Conservation (phyloP, 2,888 invertebrate species). For the Eupsilia transversa region DNA sequence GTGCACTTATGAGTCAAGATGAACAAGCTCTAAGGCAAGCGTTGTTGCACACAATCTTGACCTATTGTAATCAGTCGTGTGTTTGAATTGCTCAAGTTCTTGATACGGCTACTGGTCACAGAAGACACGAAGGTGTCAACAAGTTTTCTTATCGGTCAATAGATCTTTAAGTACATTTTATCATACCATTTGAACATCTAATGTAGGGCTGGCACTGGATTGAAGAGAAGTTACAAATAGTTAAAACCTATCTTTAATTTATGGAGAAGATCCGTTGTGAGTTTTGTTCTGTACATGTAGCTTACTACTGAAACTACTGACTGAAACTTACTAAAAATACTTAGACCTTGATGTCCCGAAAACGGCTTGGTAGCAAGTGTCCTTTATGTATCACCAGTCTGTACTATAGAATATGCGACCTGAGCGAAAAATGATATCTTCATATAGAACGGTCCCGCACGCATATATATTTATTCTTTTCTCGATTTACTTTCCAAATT, state of each 20-base stretch:
- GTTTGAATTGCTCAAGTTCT: constrained; percentile 19
- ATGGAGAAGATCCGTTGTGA: not conserved
- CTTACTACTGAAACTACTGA: not conserved
- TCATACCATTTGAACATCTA: not conserved
- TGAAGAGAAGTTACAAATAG: not conserved
- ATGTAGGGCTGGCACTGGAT: not conserved
- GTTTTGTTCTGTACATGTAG: not conserved
- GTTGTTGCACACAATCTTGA: constrained; percentile 18
- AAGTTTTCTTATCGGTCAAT: constrained; percentile 33
- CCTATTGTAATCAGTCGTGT: constrained; percentile 31
- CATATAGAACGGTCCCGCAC: not conserved
- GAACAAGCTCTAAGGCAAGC: constrained; percentile 3
- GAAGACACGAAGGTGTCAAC: constrained; percentile 16
- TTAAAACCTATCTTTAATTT: not conserved
- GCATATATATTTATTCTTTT: constrained; percentile 8
- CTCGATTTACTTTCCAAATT: not conserved
- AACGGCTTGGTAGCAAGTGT: not conserved
- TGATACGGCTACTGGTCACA: constrained; percentile 27
- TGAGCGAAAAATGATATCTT: constrained; percentile 3
- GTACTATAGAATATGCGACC: not conserved
- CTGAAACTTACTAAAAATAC: not conserved
- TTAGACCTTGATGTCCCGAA: not conserved
- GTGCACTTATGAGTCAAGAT: constrained; percentile 4
- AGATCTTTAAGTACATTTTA: constrained; percentile 24
- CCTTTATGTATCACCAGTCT: not conserved